Evolutionary conservation across 2,797 vertebrate species (phyloP).

Genomic region (Natrix natrix): DNA sequence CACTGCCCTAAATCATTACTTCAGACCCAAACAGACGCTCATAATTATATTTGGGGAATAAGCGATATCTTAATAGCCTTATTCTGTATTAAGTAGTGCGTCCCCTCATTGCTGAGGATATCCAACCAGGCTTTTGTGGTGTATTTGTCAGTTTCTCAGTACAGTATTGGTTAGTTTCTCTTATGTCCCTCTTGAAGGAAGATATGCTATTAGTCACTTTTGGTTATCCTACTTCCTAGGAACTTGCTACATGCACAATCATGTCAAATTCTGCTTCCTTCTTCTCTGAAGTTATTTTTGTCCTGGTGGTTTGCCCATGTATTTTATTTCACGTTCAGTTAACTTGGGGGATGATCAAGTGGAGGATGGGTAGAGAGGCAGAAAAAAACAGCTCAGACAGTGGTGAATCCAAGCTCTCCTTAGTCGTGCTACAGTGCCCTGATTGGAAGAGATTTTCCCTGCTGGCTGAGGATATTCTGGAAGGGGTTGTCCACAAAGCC

Average conservation of each 20-base stretch:
- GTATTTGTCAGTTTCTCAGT: neutral
- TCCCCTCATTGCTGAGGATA: neutral
- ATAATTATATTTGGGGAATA: neutral
- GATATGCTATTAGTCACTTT: neutral
- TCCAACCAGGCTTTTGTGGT: neutral
- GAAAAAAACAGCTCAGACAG: neutral
- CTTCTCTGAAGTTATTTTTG: neutral
- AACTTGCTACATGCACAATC: neutral
- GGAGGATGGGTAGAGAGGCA: neutral
- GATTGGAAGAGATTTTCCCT: neutral
- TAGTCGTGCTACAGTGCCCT: neutral
- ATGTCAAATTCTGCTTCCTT: neutral
- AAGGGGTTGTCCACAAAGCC: neutral
- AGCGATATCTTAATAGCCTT: neutral
- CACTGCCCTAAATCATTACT: neutral
- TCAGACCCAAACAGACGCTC: neutral
- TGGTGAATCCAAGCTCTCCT: neutral
- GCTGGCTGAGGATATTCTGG: neutral
- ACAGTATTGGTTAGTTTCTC: neutral
- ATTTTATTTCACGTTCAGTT: neutral
- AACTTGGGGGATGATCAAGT: neutral
- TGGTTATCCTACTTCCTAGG: neutral
- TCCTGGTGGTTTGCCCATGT: neutral
- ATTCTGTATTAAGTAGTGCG: neutral
- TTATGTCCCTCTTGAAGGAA: neutral